Base-by-base conservation (phyloP, 2,888 invertebrate species). In the Heliconius erato region DNA sequence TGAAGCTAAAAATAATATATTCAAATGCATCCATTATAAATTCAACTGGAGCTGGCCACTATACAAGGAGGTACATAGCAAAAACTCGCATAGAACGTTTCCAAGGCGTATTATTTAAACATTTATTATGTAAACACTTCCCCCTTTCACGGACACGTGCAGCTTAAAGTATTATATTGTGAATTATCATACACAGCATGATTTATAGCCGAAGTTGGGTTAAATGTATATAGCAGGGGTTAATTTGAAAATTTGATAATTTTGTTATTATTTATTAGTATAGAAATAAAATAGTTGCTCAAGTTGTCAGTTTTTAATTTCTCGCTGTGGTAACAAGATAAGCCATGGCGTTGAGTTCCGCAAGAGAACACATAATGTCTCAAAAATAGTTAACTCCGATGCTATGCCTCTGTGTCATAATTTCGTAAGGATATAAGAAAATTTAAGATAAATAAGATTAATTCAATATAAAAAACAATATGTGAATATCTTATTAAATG, bases 121-220 rank as follows among this genome's bases (percentile, higher is more conserved):
- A 67, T 78, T 78, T 67, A 78, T 49, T 67, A 67, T 78, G 40
- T 67, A 68, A 49, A 67, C 44, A 67, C 44, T 67, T 44, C 67
- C 78, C 78, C 78, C 68, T 68, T 78, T 49, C 68, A 68, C 32
- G 14, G 78, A 28, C 78, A 78, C 78, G 78, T 78, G 78, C 68
- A 78, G 68, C 78, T 78, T 68, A 68, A 68, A 78, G 26, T 67
- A 28, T 67, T 78, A 28, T 67, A 44, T 67, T 78, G 49, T 78
- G 78, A 78, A 78, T 67, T 78, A 78, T 78, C 67, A 68, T 65
- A 76, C 32, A 76, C 28, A 67, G 19, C 3, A 32, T 78, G 78
- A 78, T 78, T 78, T 78, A 78, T 78, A 23, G 49, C 49, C 44
- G 44, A 49, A 14, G 78, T 44, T 67, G 40, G 78, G 65, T 67